Percentiles rank a stretch among this genome's conserved stretches.
These are phyloP conservation scores for Onychorhynchus coronatus DNA, from an alignment of 2,113 vertebrate genomes.

Conservation along the genomic window DNA sequence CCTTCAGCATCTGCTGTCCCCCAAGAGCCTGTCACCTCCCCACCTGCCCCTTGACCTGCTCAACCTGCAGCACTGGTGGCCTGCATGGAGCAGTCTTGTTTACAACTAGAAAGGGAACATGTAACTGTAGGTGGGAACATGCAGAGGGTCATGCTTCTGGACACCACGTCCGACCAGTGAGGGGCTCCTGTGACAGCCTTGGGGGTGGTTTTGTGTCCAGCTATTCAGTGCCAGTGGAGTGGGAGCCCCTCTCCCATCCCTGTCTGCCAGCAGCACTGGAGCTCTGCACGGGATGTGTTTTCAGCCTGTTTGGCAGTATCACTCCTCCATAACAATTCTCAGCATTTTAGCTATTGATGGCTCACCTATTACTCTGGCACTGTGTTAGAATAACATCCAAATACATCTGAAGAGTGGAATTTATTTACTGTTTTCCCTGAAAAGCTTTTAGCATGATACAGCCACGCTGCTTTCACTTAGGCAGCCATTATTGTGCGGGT, in stretches of 20 bases:
- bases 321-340: constrained; percentile 51
- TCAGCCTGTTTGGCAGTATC: constrained; percentile 22
- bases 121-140: fast-evolving
- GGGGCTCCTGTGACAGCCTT: not conserved
- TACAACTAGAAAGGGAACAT: fast-evolving
- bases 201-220: not conserved
- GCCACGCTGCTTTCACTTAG: constrained; percentile 21
- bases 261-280: fast-evolving
- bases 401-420: constrained; percentile 56
- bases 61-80: fast-evolving
- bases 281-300: not conserved
- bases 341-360: constrained; percentile 66
- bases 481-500: constrained; percentile 25
- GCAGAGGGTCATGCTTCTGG: not conserved
- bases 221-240: not conserved
- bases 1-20: not conserved
- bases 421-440: constrained; percentile 68
- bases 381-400: constrained; percentile 60
- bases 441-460: constrained; percentile 73
- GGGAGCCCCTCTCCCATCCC: not conserved
- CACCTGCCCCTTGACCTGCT: not conserved
- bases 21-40: not conserved
- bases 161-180: not conserved
- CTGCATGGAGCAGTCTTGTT: fast-evolving
- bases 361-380: constrained; percentile 42